A percentile compares a stretch with the other conserved stretches of the same genome.
These are phyloP conservation scores for Semaprochilodus insignis DNA, from an alignment of 2,797 vertebrate genomes.

Conservation along the genomic window DNA sequence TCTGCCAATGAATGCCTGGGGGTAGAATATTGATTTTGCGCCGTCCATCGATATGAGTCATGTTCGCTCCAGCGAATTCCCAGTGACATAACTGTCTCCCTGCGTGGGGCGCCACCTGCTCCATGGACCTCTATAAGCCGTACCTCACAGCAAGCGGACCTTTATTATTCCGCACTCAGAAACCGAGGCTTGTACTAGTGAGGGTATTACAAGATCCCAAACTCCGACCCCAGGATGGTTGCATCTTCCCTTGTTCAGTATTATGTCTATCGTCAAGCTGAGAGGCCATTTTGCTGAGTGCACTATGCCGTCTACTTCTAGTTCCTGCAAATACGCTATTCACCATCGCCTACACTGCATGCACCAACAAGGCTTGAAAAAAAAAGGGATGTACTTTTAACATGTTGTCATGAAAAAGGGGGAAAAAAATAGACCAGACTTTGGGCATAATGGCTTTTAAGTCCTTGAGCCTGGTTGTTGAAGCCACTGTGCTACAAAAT, in stretches of 20 bases:
- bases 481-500: conserved; percentile 63
- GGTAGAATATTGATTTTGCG: conserved; percentile 66
- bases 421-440: conserved; percentile 57
- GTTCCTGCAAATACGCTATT: background rate
- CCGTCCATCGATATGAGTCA: conserved; percentile 64
- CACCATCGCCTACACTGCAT: conserved; percentile 54
- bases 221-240: background rate
- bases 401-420: conserved; percentile 16
- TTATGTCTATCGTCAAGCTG: background rate
- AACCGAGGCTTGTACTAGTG: background rate
- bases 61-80: conserved; percentile 61
- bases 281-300: background rate
- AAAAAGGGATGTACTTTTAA: conserved; percentile 13
- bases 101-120: conserved; percentile 11
- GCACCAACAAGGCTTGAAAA: conserved; percentile 41
- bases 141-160: background rate
- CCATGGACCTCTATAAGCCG: conserved; percentile 9
- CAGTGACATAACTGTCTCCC: conserved; percentile 48
- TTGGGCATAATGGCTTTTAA: conserved; percentile 61
- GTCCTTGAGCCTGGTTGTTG: conserved; percentile 66
- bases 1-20: conserved; percentile 61
- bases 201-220: background rate
- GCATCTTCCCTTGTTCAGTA: background rate
- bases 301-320: background rate
- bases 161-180: background rate